These are phyloP conservation scores for Porites lobata DNA, from an alignment of 92 coral and sea anemone species.

Conservation along the genomic window DNA sequence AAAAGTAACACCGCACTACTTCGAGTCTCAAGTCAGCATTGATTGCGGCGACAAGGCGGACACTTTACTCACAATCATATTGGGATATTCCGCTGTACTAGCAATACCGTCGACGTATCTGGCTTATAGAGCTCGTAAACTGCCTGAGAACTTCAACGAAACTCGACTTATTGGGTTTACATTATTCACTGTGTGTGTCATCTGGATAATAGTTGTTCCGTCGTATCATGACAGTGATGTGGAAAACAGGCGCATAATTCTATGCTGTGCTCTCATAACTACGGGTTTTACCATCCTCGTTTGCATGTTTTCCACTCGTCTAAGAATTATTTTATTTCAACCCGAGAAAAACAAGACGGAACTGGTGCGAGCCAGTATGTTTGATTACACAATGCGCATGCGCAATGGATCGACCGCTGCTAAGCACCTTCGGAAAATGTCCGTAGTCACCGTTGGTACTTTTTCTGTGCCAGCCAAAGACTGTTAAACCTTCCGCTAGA, in stretches of 20 bases:
- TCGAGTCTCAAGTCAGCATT: conserved; percentile 75
- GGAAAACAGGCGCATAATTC: conserved; percentile 55
- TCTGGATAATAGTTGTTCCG: conserved; percentile 83
- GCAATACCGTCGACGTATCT: conserved; percentile 89
- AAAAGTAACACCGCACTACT: conserved; percentile 69
- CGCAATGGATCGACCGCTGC: conserved; percentile 69
- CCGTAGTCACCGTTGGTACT: conserved; percentile 85
- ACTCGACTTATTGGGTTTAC: conserved; percentile 93
- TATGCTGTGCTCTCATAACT: conserved; percentile 77
- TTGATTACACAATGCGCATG: conserved; percentile 87
- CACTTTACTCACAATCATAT: conserved; percentile 77
- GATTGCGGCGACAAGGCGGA: conserved; percentile 92
- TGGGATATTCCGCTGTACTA: conserved; percentile 93
- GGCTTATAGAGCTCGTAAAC: conserved; percentile 93
- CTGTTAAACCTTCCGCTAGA: background rate
- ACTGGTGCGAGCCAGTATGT: conserved; percentile 91
- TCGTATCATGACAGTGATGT: conserved; percentile 79
- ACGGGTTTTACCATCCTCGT: conserved; percentile 85
- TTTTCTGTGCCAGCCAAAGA: conserved; percentile 51
- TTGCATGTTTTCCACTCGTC: conserved; percentile 87
- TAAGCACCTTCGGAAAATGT: conserved; percentile 69
- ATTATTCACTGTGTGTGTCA: conserved; percentile 95
- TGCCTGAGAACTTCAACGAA: conserved; percentile 97
- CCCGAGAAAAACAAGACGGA: conserved; percentile 92
- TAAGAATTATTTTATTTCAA: conserved; percentile 88